Base-by-base conservation (phyloP, 2,797 vertebrate genomes). In the Epinephelus awoara region DNA sequence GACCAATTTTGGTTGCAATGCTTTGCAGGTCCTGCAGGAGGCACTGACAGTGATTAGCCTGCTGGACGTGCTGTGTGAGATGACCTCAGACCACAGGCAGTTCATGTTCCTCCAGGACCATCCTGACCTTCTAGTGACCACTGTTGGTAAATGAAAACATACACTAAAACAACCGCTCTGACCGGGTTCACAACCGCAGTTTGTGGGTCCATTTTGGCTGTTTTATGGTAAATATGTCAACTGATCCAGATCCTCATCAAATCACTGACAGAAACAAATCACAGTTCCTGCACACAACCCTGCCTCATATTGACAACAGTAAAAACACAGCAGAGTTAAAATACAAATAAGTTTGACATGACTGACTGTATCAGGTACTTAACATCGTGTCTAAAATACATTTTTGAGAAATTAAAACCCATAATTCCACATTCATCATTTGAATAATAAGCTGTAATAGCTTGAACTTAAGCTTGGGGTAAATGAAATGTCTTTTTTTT, bases 11-110 rank as follows among this genome's bases (percentile, higher is more conserved):
- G 67, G 46, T 58, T 83, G 85, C 50, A 77, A 84, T 89, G 25
- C 63, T 62, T 64, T 49, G 3, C 84, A 85, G 94, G 85, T 89
- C 90, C 81, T 94, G 56, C 90, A 98, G 96, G 97, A 97, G 91
- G 96, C 96, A 0, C 87, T 97, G 88, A 95, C 96, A 25, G 95
- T 96, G 10, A 91, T 97, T 63, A 94, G 95, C 78, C 96, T 98
- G n/a, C 95, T 99, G 6, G 97, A 99, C 0, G 93, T 97, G 56
- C 96, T 99, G 46, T 99, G 98, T 88, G 97, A 98, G 91, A 97
- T 98, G 96, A 97, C 97, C 2, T 97, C 97, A 0, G 95, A 94
- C 82, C 90, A 75, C 0, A 85, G 86, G 47, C 94, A 96, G 73
- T 96, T 98, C 21, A 92, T 95, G 88, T 95, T 94, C 68, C 93